Evolutionary conservation across 2,113 vertebrate species (phyloP).

Genomic region (Strix uralensis): DNA sequence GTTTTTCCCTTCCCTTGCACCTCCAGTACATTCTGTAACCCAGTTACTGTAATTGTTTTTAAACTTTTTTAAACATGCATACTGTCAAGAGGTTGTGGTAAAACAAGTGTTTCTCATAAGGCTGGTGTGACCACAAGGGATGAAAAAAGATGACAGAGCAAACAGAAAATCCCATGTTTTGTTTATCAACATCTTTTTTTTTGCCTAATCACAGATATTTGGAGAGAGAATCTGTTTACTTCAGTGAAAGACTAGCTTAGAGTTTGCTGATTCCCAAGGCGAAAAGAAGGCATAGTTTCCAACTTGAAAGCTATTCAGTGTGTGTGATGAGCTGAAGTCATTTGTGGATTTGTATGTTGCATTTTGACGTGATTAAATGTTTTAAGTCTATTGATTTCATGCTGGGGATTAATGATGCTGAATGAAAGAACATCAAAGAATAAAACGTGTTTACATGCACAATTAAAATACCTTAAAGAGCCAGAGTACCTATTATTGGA

Average conservation of each 20-base stretch:
- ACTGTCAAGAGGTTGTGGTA: neutral
- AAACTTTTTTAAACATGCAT: neutral
- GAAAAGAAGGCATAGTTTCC: neutral
- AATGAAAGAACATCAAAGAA: conserved; percentile 62
- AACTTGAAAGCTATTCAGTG: neutral
- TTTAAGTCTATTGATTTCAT: conserved; percentile 70
- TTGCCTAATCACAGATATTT: neutral
- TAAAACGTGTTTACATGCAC: conserved; percentile 48
- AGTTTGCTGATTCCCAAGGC: neutral
- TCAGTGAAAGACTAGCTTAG: neutral
- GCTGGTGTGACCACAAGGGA: neutral
- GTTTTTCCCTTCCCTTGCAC: neutral
- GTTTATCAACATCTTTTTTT: neutral
- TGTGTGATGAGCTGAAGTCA: conserved; percentile 42
- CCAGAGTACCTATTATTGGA: conserved; percentile 21
- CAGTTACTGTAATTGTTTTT: conserved; percentile 5
- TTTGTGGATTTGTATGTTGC: conserved; percentile 49
- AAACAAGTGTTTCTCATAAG: neutral
- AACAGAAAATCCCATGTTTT: conserved; percentile 13
- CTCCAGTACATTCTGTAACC: neutral
- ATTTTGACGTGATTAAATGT: conserved; percentile 62
- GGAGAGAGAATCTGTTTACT: conserved; percentile 16
- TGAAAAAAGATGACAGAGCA: neutral
- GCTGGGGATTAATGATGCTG: conserved; percentile 68
- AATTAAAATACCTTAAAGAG: conserved; percentile 38